Evolutionary conservation across 2,797 vertebrate species (phyloP).

Genomic region (Prionace glauca): DNA sequence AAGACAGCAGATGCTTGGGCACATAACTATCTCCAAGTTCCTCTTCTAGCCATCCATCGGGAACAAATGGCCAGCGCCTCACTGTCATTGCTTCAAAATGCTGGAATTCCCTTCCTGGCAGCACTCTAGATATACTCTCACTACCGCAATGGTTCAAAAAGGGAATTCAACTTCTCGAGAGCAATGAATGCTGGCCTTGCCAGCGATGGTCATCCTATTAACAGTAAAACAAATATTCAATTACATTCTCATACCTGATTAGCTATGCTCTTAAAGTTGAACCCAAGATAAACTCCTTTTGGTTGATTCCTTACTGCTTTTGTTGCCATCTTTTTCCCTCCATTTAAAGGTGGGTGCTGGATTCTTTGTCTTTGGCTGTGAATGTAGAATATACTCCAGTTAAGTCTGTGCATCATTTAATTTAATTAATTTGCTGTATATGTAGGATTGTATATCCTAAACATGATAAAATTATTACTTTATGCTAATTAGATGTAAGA

Average conservation of each 20-base stretch:
- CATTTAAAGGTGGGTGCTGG: slow-evolving; percentile 42
- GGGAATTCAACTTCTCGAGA: not conserved
- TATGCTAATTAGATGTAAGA: no score
- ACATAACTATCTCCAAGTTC: not conserved
- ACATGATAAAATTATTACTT: not conserved
- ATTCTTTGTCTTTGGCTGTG: slow-evolving; percentile 41
- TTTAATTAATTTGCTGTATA: not conserved
- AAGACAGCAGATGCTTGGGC: not conserved
- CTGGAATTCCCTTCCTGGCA: not conserved
- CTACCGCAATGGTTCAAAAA: not conserved
- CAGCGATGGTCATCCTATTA: not conserved
- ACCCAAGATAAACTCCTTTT: slow-evolving; percentile 56
- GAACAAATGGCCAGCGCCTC: not conserved
- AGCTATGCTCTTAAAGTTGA: slow-evolving; percentile 58
- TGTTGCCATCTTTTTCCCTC: slow-evolving; percentile 36
- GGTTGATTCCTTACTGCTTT: slow-evolving; percentile 44
- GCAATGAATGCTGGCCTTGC: not conserved
- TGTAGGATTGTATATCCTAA: not conserved
- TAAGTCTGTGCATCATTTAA: not conserved
- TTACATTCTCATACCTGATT: slow-evolving; percentile 57
- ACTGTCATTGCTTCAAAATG: not conserved
- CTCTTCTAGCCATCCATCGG: not conserved
- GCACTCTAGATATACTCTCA: not conserved
- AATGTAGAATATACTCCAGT: slow-evolving; percentile 25
- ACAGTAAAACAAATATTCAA: not conserved